Percentiles rank a stretch among this genome's conserved stretches.
These are phyloP conservation scores for Microplitis mediator DNA, from an alignment of 1,140 invertebrate genomes.

Conservation along the genomic window DNA sequence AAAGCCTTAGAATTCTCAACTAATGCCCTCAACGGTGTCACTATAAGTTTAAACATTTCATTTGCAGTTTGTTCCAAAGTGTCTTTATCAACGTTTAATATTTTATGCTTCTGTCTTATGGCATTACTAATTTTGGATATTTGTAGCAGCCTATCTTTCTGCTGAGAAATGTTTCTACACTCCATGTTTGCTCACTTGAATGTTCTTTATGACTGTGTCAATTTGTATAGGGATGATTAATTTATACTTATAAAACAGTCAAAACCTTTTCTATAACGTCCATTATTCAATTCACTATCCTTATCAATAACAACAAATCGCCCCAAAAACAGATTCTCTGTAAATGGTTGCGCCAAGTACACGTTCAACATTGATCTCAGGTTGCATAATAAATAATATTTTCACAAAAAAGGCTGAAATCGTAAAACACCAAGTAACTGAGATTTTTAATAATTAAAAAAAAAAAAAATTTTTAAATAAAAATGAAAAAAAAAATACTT, in stretches of 20 bases:
- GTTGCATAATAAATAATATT: too few species aligned
- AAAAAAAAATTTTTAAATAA: too few species aligned
- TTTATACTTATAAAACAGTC: slow-evolving; percentile 21
- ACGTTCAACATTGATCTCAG: too few species aligned
- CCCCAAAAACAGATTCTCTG: too few species aligned
- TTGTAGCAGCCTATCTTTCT: slow-evolving; percentile 18
- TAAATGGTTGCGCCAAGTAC: too few species aligned
- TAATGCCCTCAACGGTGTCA: slow-evolving; percentile 21
- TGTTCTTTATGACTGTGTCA: background rate
- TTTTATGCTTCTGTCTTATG: slow-evolving; percentile 29
- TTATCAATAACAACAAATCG: slow-evolving; percentile 4
- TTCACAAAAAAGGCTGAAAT: too few species aligned
- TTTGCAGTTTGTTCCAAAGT: slow-evolving; percentile 7
- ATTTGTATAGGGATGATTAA: background rate
- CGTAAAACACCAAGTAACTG: too few species aligned
- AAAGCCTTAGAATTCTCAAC: background rate
- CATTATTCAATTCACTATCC: slow-evolving; percentile 13
- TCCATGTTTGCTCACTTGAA: background rate
- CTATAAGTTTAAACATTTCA: slow-evolving; percentile 24
- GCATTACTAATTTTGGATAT: slow-evolving; percentile 29
- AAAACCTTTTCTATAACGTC: slow-evolving; percentile 13
- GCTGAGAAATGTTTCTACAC: slow-evolving; percentile 13
- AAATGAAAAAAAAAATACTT: too few species aligned
- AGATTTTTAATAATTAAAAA: too few species aligned
- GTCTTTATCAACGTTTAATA: slow-evolving; percentile 23